Conservation (phyloP, 2,797 vertebrate species). For the Xenopus petersii region DNA sequence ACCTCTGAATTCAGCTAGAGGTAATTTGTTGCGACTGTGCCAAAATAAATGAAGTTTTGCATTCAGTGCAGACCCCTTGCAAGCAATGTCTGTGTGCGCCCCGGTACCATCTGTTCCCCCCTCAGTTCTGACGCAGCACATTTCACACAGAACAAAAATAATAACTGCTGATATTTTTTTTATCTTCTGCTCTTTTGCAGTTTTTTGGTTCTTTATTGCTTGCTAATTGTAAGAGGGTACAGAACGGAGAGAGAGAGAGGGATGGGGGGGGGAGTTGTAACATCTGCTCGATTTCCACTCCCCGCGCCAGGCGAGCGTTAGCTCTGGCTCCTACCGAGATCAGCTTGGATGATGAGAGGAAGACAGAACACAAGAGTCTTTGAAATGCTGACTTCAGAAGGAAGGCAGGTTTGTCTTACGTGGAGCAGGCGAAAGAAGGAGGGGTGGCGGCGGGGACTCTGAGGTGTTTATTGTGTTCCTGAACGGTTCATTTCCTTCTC, state of each 20-base stretch:
- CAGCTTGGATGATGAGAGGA: conserved; percentile 66
- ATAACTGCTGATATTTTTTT: conserved; percentile 39
- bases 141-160: conserved; percentile 46
- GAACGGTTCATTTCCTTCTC: conserved; percentile 60
- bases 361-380: conserved; percentile 73
- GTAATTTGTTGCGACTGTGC: too few species aligned
- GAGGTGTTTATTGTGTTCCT: conserved; percentile 63
- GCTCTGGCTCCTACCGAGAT: conserved; percentile 58
- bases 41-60: background rate
- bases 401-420: conserved; percentile 67
- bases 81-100: conserved; percentile 33
- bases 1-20: too few species aligned
- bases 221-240: conserved; percentile 65
- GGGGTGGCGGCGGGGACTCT: conserved; percentile 34
- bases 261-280: conserved; percentile 55
- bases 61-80: conserved; percentile 31
- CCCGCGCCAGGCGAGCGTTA: conserved; percentile 70
- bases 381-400: conserved; percentile 71
- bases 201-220: conserved; percentile 65
- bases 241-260: conserved; percentile 39
- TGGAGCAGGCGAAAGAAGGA: conserved; percentile 55
- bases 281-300: conserved; percentile 79
- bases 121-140: conserved; percentile 44
- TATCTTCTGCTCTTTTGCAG: conserved; percentile 59
- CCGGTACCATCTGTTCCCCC: conserved; percentile 35